Evolutionary conservation across 2,113 vertebrate species (phyloP).

Genomic region (Hydrochoerus hydrochaeris): DNA sequence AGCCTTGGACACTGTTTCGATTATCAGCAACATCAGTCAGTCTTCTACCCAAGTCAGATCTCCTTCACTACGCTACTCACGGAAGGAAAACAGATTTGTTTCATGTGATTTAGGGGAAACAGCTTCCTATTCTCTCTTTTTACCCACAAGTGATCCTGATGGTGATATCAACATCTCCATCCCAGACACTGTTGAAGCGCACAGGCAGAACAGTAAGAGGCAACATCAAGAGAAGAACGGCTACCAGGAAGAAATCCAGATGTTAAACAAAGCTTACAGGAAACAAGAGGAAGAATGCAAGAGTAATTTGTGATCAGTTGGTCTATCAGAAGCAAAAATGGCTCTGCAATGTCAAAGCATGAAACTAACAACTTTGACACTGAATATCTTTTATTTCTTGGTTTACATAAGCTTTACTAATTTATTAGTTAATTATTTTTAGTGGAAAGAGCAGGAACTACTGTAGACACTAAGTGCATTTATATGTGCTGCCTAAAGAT

Average conservation of each 20-base stretch:
- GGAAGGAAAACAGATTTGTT: slow-evolving; percentile 97
- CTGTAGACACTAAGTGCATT: slow-evolving; percentile 69
- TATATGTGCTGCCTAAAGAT: slow-evolving; percentile 61
- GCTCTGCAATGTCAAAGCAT: background rate
- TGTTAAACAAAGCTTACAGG: slow-evolving; percentile 95
- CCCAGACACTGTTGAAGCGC: slow-evolving; percentile 97
- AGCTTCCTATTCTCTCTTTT: slow-evolving; percentile 96
- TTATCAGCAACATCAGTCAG: slow-evolving; percentile 98
- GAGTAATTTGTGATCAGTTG: background rate
- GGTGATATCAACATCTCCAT: slow-evolving; percentile 96
- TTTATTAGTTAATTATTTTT: background rate
- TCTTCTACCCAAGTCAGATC: slow-evolving; percentile 95
- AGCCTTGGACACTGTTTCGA: slow-evolving; percentile 97
- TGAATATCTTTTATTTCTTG: slow-evolving; percentile 44
- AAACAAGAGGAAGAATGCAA: slow-evolving; percentile 86
- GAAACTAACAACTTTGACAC: background rate
- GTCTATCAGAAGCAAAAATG: fast-evolving
- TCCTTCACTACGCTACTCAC: slow-evolving; percentile 95
- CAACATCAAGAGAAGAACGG: slow-evolving; percentile 90
- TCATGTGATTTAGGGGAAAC: slow-evolving; percentile 96
- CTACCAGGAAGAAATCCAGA: slow-evolving; percentile 96
- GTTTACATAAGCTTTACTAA: background rate
- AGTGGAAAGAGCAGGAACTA: slow-evolving; percentile 56
- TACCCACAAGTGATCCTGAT: slow-evolving; percentile 92
- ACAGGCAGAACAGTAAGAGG: slow-evolving; percentile 93